Evolutionary conservation across 2,888 invertebrate species (phyloP).

Genomic region (Argynnis bischoffii): DNA sequence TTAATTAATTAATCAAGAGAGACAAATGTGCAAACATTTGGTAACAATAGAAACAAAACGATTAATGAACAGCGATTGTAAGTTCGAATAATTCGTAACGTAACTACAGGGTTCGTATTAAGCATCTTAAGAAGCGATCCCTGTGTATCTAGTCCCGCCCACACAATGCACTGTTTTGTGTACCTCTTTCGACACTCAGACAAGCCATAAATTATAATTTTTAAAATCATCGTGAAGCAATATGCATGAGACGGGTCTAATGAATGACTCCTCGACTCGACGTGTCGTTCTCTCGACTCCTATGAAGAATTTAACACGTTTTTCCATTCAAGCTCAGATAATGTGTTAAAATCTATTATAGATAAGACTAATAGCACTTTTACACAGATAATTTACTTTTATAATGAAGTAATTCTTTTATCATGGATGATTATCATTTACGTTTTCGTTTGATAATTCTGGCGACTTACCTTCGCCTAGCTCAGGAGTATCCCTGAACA

Average conservation of each 20-base stretch:
- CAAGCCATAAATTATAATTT: slow-evolving; percentile 78
- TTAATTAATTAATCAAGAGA: slow-evolving; percentile 28
- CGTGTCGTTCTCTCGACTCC: slow-evolving; percentile 24
- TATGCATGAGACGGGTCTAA: slow-evolving; percentile 35
- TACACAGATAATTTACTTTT: slow-evolving; percentile 9
- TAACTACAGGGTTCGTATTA: slow-evolving; percentile 31
- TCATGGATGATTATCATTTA: background rate
- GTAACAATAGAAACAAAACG: slow-evolving; percentile 25
- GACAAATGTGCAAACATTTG: slow-evolving; percentile 15
- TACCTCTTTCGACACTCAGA: slow-evolving; percentile 74
- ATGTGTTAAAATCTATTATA: slow-evolving; percentile 19
- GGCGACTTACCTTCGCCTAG: no score
- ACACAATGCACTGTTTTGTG: slow-evolving; percentile 53
- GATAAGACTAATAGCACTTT: slow-evolving; percentile 13
- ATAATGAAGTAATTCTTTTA: no score
- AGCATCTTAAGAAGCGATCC: slow-evolving; percentile 44
- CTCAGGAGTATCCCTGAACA: no score
- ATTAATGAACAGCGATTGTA: slow-evolving; percentile 35
- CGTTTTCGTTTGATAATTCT: no score
- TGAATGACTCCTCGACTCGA: slow-evolving; percentile 29
- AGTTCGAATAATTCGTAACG: slow-evolving; percentile 32
- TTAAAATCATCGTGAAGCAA: slow-evolving; percentile 63
- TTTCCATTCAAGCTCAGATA: slow-evolving; percentile 22
- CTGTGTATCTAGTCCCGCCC: slow-evolving; percentile 60
- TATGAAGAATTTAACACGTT: slow-evolving; percentile 30